Evolutionary conservation across 2,888 invertebrate species (phyloP).

Genomic region (Ennomos quercinarius): DNA sequence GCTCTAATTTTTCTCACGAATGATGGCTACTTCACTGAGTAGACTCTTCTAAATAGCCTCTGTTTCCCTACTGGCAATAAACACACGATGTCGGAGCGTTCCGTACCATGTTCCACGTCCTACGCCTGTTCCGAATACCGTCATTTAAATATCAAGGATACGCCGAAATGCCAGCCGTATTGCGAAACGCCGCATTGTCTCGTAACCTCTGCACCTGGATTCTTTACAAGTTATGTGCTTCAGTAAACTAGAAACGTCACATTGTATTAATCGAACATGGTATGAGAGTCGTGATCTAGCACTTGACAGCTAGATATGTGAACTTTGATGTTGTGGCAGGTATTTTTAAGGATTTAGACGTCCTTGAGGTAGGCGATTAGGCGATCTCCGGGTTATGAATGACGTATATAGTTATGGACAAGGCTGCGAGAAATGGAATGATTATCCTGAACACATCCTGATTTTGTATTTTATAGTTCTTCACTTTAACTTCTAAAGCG

Average conservation of each 20-base stretch:
- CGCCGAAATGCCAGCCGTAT: conserved; percentile 74
- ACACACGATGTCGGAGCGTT: conserved; percentile 13
- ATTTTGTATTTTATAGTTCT: no score
- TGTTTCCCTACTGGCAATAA: conserved; percentile 10
- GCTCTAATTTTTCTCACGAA: background rate
- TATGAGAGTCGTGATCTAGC: conserved; percentile 44
- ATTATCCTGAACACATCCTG: no score
- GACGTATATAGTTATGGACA: no score
- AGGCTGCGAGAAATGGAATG: no score
- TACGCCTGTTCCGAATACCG: conserved; percentile 75
- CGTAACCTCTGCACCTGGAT: conserved; percentile 39
- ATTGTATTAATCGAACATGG: conserved; percentile 40
- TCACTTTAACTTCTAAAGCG: no score
- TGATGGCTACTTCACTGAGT: background rate
- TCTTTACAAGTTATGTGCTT: conserved; percentile 40
- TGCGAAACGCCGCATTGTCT: conserved; percentile 74
- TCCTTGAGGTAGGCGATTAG: background rate
- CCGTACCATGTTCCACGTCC: conserved; percentile 67
- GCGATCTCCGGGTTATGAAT: background rate
- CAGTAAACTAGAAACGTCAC: conserved; percentile 48
- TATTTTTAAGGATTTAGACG: conserved; percentile 12
- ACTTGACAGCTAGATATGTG: conserved; percentile 37
- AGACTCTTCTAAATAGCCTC: conserved; percentile 1
- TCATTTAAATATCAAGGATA: conserved; percentile 83
- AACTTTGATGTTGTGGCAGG: conserved; percentile 14